Evolutionary conservation across 2,888 invertebrate genomes (phyloP).

Genomic region (Mythimna ferrago): DNA sequence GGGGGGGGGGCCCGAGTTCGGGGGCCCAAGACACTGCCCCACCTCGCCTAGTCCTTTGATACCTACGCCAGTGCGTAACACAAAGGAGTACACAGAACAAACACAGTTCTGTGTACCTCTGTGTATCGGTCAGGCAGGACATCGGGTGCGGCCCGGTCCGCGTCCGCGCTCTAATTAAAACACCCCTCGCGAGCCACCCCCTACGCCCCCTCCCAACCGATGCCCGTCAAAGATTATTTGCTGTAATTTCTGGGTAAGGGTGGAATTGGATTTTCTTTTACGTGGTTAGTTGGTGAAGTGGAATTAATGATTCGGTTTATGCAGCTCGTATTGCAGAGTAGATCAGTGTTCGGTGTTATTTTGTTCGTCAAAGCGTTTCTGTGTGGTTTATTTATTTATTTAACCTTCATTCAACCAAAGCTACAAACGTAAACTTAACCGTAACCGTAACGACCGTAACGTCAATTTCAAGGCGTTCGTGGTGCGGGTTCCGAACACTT

Average conservation of each 20-base stretch:
- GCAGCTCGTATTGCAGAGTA: slow-evolving; percentile 44
- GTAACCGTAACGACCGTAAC: too few relatives aligned
- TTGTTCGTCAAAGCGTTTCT: neutral
- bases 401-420: too few relatives aligned
- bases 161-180: slow-evolving; percentile 88
- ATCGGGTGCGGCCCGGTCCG: slow-evolving; percentile 75
- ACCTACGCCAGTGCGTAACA: slow-evolving; percentile 37
- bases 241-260: slow-evolving; percentile 60
- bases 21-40: too few relatives aligned
- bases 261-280: slow-evolving; percentile 58
- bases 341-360: slow-evolving; percentile 21
- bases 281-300: slow-evolving; percentile 52
- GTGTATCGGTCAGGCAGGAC: slow-evolving; percentile 70
- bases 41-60: too few relatives aligned
- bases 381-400: neutral
- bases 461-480: too few relatives aligned
- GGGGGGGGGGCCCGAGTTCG: too few relatives aligned
- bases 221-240: slow-evolving; percentile 74
- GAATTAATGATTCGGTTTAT: slow-evolving; percentile 49
- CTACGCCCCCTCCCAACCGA: slow-evolving; percentile 62
- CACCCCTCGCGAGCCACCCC: slow-evolving; percentile 74
- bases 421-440: too few relatives aligned
- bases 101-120: slow-evolving; percentile 57
- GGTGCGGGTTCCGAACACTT: too few relatives aligned
- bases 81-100: slow-evolving; percentile 66